Conservation (phyloP, 2,797 vertebrate genomes). For the Ptychadena robeensis region DNA sequence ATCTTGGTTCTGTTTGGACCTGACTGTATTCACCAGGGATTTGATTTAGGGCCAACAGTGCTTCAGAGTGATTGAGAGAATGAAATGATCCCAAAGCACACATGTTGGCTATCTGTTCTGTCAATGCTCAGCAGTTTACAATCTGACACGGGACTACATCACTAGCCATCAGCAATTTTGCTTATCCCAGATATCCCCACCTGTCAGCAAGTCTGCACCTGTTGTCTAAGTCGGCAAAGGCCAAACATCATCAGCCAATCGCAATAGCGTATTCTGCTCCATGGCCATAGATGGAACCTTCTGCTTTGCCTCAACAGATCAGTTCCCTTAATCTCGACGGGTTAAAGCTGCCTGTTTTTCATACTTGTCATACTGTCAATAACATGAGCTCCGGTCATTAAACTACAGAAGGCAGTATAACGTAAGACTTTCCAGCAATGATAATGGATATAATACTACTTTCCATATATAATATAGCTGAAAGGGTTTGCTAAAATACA, state of each 20-base stretch:
- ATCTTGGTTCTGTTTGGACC: conserved; percentile 55
- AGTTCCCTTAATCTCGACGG: conserved; percentile 54
- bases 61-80: conserved; percentile 64
- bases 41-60: conserved; percentile 54
- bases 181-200: conserved; percentile 80
- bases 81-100: conserved; percentile 75
- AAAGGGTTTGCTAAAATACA: not conserved
- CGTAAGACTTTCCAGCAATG: conserved; percentile 35
- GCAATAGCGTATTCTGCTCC: conserved; percentile 62
- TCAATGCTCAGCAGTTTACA: conserved; percentile 76
- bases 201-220: conserved; percentile 78
- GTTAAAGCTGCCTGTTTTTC: conserved; percentile 52
- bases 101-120: conserved; percentile 71
- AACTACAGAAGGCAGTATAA: conserved; percentile 47
- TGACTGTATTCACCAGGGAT: conserved; percentile 57
- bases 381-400: conserved; percentile 43
- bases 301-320: conserved; percentile 20
- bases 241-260: conserved; percentile 69
- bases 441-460: conserved; percentile 35
- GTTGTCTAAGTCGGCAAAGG: conserved; percentile 72
- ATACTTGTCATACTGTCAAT: conserved; percentile 50
- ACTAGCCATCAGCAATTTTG: conserved; percentile 72
- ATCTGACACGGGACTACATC: conserved; percentile 73
- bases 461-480: conserved; percentile 37
- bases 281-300: conserved; percentile 78